phyloP scores from a whole-genome alignment of 2,888 invertebrate species.

The Prenolepis imparis region DNA sequence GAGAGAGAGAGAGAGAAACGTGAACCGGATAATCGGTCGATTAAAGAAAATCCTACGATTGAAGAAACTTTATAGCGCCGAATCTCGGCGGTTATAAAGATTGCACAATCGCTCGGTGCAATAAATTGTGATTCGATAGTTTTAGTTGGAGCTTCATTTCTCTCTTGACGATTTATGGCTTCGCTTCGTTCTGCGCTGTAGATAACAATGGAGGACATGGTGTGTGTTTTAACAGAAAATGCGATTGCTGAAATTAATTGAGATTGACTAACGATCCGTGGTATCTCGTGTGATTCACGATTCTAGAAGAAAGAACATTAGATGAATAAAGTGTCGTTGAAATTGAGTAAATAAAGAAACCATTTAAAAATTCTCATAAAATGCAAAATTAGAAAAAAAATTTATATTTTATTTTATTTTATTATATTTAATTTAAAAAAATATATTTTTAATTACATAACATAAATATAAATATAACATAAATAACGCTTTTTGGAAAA shows the following conservation, averaged over 20 bases:
- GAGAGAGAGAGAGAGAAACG: no score
- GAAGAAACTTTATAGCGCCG: not conserved
- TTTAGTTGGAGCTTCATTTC: conserved; percentile 47
- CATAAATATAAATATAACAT: not conserved
- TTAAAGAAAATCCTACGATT: conserved; percentile 24
- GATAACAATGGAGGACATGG: conserved; percentile 38
- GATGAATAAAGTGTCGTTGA: not conserved
- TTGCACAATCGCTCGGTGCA: conserved; percentile 49
- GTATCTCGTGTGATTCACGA: conserved; percentile 26
- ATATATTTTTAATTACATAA: not conserved
- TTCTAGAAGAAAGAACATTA: not conserved
- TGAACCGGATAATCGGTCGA: not conserved
- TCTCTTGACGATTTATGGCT: conserved; percentile 57
- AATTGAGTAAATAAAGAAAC: not conserved
- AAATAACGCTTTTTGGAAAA: not conserved
- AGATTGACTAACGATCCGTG: conserved; percentile 25
- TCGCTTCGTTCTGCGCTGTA: conserved; percentile 17
- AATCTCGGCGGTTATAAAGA: conserved; percentile 48
- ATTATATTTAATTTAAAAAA: not conserved
- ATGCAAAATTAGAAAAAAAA: not conserved
- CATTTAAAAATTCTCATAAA: not conserved
- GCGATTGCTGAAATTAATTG: conserved; percentile 41
- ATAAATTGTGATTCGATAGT: conserved; percentile 59
- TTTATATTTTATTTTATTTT: not conserved
- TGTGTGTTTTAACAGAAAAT: conserved; percentile 38